Conservation (phyloP, 2,888 invertebrate genomes). For the Lydus trimaculatus region DNA sequence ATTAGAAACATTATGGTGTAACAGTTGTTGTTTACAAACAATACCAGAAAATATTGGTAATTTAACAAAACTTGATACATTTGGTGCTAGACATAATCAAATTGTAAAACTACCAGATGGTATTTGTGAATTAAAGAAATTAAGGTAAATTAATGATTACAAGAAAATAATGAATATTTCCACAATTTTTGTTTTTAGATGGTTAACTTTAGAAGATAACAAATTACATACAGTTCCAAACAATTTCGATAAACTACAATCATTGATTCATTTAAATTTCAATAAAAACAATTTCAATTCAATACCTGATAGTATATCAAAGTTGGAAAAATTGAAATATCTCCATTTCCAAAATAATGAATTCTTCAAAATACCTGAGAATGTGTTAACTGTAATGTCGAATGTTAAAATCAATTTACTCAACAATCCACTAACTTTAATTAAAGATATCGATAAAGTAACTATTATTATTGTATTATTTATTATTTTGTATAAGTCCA, state of each 20-base stretch:
- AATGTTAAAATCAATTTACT: constrained; percentile 53
- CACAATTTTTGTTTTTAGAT: constrained; percentile 58
- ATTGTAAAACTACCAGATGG: constrained; percentile 66
- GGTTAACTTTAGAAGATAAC: constrained; percentile 73
- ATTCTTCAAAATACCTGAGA: constrained; percentile 47
- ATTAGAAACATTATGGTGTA: constrained; percentile 74
- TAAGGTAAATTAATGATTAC: constrained; percentile 59
- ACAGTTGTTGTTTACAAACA: constrained; percentile 64
- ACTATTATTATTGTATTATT: not conserved
- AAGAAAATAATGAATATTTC: not conserved
- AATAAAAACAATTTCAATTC: constrained; percentile 64
- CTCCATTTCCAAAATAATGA: constrained; percentile 53
- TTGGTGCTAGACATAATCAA: constrained; percentile 72
- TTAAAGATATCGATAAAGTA: constrained; percentile 24
- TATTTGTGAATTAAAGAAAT: constrained; percentile 64
- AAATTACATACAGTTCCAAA: constrained; percentile 64
- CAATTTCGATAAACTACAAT: constrained; percentile 63
- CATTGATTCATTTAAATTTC: constrained; percentile 70
- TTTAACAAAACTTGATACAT: constrained; percentile 68
- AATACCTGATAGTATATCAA: constrained; percentile 61
- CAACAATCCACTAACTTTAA: constrained; percentile 49
- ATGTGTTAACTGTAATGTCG: constrained; percentile 44
- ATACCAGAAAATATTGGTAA: constrained; percentile 70
- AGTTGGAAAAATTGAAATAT: constrained; percentile 50
- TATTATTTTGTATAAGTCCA: not conserved